These are phyloP conservation scores for Macrotis lagotis DNA, from an alignment of 2,113 vertebrate species.

Conservation along the genomic window DNA sequence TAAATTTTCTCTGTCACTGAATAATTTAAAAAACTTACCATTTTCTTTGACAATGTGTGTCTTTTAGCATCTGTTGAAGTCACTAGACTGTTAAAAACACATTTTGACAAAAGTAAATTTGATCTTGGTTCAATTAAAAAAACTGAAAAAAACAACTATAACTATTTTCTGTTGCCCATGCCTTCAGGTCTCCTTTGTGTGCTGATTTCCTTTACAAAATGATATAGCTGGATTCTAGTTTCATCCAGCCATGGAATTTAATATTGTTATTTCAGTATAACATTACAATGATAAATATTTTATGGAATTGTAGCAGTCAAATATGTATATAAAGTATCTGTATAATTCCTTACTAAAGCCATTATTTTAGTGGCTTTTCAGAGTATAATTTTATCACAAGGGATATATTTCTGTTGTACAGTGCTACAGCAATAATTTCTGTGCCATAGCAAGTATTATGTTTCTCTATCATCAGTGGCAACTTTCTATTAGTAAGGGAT, in stretches of 20 bases:
- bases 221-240: background rate
- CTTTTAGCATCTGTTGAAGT: conserved; percentile 25
- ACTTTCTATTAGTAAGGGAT: background rate
- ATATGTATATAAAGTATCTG: background rate
- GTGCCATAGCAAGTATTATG: background rate
- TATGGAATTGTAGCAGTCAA: background rate
- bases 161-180: conserved; percentile 19
- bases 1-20: background rate
- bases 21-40: background rate
- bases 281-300: background rate
- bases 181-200: background rate
- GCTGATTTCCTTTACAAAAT: conserved; percentile 13
- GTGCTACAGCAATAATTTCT: background rate
- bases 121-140: background rate
- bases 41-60: background rate
- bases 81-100: background rate
- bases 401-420: background rate
- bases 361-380: background rate
- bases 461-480: background rate
- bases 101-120: conserved; percentile 27
- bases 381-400: background rate
- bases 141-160: background rate
- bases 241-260: background rate
- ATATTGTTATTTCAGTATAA: conserved; percentile 25
- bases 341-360: background rate